These are phyloP conservation scores for Dendrolimus pini DNA, from an alignment of 2,888 invertebrate species.

Conservation along the genomic window DNA sequence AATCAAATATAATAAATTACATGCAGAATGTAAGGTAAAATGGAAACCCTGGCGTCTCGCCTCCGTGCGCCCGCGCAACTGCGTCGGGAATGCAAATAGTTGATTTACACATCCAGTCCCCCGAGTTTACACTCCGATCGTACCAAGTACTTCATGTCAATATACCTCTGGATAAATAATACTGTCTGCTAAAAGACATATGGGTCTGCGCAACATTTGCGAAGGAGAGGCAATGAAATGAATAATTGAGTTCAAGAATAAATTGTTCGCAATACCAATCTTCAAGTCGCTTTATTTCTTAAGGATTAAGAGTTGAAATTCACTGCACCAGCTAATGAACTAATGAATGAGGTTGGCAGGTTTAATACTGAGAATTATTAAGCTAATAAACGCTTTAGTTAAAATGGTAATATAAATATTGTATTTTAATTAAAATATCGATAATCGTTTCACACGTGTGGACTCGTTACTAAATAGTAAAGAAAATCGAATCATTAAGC, in stretches of 20 bases:
- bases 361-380: background rate
- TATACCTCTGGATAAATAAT: slow-evolving; percentile 51
- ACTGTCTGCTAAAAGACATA: slow-evolving; percentile 47
- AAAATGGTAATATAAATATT: background rate
- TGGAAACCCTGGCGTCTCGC: background rate
- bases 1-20: too few relatives aligned
- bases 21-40: background rate
- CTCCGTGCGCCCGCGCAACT: slow-evolving; percentile 18
- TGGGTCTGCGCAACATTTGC: slow-evolving; percentile 37
- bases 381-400: background rate
- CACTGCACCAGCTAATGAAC: background rate
- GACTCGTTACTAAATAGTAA: too few relatives aligned
- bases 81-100: slow-evolving; percentile 54
- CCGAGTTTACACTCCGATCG: slow-evolving; percentile 33
- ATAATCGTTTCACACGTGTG: too few relatives aligned
- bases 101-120: slow-evolving; percentile 57
- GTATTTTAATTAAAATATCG: too few relatives aligned
- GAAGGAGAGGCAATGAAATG: slow-evolving; percentile 49
- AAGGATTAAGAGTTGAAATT: background rate
- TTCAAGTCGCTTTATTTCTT: background rate
- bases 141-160: slow-evolving; percentile 29
- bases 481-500: too few relatives aligned
- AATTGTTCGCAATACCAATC: slow-evolving; percentile 14
- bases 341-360: background rate
- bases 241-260: slow-evolving; percentile 49